Evolutionary conservation across 2,797 vertebrate species (phyloP).

Genomic region (Sebastes kiyomatsui): DNA sequence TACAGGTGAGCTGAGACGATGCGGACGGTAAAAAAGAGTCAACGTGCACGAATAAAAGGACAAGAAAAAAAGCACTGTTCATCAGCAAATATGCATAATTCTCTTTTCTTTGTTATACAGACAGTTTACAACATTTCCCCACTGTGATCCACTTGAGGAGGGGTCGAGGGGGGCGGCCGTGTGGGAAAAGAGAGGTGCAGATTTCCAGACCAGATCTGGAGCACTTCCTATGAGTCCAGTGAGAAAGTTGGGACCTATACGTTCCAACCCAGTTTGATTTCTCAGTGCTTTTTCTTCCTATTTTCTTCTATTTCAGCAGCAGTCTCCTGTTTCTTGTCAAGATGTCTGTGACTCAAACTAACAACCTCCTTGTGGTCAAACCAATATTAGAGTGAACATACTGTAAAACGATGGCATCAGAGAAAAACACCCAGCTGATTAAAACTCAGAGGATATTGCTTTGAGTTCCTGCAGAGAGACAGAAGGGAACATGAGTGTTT

Average conservation of each 20-base stretch:
- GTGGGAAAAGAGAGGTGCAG: constrained; percentile 1
- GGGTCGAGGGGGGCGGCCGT: background rate
- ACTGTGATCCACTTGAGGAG: constrained; percentile 5
- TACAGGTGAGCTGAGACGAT: constrained; percentile 30
- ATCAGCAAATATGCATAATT: constrained; percentile 54
- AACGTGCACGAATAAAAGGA: constrained; percentile 31
- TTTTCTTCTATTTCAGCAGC: background rate
- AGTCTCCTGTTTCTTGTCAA: background rate
- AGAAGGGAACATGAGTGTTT: background rate
- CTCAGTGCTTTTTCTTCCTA: background rate
- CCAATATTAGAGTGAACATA: constrained; percentile 4
- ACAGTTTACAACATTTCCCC: constrained; percentile 23
- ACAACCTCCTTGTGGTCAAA: background rate
- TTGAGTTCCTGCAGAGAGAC: constrained; percentile 48
- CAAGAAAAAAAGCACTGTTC: constrained; percentile 39
- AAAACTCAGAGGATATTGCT: constrained; percentile 56
- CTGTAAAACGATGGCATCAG: constrained; percentile 1
- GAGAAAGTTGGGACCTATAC: background rate
- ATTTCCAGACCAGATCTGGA: constrained; percentile 14
- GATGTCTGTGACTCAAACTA: background rate
- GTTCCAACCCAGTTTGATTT: background rate
- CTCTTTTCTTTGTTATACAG: constrained; percentile 41
- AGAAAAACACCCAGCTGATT: constrained; percentile 30
- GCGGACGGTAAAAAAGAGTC: constrained; percentile 30
- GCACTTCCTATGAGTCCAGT: background rate